A percentile compares a stretch with the other conserved stretches of the same genome.
Evolutionary conservation across 1,140 invertebrate species (phyloP).

Genomic region (Triops longicaudatus): DNA sequence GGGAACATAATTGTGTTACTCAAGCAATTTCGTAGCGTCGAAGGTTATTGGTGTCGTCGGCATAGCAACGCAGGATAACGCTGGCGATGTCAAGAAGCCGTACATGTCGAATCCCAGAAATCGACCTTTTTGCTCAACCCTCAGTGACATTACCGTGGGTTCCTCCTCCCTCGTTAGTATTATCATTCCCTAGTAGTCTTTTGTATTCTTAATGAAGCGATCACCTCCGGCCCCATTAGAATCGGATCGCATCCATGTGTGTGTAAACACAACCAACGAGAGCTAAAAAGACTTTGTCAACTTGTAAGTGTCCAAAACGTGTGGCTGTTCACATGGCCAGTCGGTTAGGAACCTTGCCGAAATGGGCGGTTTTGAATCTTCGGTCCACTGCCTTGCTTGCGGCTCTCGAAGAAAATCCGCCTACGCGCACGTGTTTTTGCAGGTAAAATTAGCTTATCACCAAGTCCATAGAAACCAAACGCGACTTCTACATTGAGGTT

Average conservation of each 20-base stretch:
- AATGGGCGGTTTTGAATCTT: background rate
- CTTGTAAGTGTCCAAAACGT: no score
- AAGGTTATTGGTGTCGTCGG: conserved; percentile 4
- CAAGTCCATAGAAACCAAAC: background rate
- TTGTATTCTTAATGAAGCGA: background rate
- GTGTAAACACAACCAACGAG: no score
- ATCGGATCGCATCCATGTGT: no score
- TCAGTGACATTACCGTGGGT: background rate
- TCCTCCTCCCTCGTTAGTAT: background rate
- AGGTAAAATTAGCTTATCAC: background rate
- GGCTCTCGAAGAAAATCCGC: background rate
- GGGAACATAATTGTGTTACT: no score
- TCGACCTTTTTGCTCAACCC: background rate
- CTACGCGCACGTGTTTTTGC: background rate
- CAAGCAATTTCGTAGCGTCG: background rate
- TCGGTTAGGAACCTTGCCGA: background rate
- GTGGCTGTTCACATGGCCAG: background rate
- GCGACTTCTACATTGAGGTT: background rate
- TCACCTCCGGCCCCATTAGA: background rate
- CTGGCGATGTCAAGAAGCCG: conserved; percentile 5
- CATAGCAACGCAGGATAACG: conserved; percentile 2
- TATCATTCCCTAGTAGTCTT: background rate
- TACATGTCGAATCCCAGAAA: background rate
- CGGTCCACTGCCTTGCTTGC: background rate
- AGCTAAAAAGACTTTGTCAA: no score